These are phyloP conservation scores for Rhimphoctona megacephalus DNA, from an alignment of 2,888 invertebrate genomes.

Conservation along the genomic window DNA sequence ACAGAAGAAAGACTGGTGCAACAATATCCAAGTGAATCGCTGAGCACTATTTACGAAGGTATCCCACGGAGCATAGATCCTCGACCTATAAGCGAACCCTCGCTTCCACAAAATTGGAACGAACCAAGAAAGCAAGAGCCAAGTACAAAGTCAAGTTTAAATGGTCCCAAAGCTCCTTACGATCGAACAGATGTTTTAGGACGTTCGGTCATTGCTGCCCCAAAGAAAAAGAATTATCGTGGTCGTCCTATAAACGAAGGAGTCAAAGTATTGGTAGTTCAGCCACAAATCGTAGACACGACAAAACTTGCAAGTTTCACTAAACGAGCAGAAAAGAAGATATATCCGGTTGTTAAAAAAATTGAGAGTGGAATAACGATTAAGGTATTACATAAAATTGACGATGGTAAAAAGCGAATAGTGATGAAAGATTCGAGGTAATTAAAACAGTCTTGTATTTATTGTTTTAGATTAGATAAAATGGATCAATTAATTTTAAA, in stretches of 20 bases:
- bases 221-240: slow-evolving; percentile 79
- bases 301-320: slow-evolving; percentile 71
- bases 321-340: slow-evolving; percentile 67
- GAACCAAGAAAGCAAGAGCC: slow-evolving; percentile 5
- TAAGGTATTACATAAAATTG: slow-evolving; percentile 73
- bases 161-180: slow-evolving; percentile 70
- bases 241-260: slow-evolving; percentile 72
- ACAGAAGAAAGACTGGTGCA: slow-evolving; percentile 75
- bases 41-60: slow-evolving; percentile 75
- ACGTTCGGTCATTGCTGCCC: slow-evolving; percentile 26
- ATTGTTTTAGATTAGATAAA: not conserved
- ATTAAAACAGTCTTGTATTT: slow-evolving; percentile 19
- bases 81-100: slow-evolving; percentile 74
- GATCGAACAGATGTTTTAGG: slow-evolving; percentile 67
- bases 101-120: slow-evolving; percentile 70
- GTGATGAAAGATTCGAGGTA: slow-evolving; percentile 79
- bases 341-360: slow-evolving; percentile 78
- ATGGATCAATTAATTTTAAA: not conserved
- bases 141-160: not conserved
- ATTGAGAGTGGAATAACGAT: slow-evolving; percentile 77
- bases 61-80: slow-evolving; percentile 76
- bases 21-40: slow-evolving; percentile 77
- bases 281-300: slow-evolving; percentile 79
- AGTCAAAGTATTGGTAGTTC: slow-evolving; percentile 73
- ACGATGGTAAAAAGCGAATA: slow-evolving; percentile 77